These are phyloP conservation scores for Microplitis deprimator DNA, from an alignment of 2,888 invertebrate species.

Conservation along the genomic window DNA sequence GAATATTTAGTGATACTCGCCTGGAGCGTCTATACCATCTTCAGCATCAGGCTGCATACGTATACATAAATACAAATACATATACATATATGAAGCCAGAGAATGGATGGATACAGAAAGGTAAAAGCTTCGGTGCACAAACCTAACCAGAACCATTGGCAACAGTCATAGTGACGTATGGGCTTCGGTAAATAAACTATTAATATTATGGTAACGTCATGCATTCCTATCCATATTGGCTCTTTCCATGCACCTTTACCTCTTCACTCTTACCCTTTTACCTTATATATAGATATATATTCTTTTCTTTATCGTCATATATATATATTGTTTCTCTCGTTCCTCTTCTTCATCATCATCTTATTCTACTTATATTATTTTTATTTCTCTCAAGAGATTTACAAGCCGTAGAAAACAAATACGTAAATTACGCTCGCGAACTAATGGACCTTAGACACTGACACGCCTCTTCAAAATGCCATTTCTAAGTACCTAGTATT, in stretches of 20 bases:
- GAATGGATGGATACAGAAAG: conserved; percentile 22
- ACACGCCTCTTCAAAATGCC: conserved; percentile 31
- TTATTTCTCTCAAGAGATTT: conserved; percentile 55
- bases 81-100: conserved; percentile 19
- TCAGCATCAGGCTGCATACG: conserved; percentile 4
- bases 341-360: conserved; percentile 4
- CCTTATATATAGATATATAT: neutral
- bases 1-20: conserved; percentile 69
- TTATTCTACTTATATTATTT: conserved; percentile 5
- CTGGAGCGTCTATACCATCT: conserved; percentile 57
- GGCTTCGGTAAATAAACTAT: conserved; percentile 71
- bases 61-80: neutral
- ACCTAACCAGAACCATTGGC: conserved; percentile 23
- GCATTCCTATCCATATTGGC: conserved; percentile 72
- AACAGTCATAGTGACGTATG: conserved; percentile 65
- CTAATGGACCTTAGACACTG: conserved; percentile 60
- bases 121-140: conserved; percentile 23
- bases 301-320: neutral
- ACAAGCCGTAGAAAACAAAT: conserved; percentile 70
- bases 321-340: neutral
- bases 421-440: conserved; percentile 68
- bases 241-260: conserved; percentile 55
- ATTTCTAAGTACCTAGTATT: neutral
- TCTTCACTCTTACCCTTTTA: conserved; percentile 51
- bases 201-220: conserved; percentile 71